Base-by-base conservation (phyloP, 2,113 vertebrate species). In the Athene noctua region DNA sequence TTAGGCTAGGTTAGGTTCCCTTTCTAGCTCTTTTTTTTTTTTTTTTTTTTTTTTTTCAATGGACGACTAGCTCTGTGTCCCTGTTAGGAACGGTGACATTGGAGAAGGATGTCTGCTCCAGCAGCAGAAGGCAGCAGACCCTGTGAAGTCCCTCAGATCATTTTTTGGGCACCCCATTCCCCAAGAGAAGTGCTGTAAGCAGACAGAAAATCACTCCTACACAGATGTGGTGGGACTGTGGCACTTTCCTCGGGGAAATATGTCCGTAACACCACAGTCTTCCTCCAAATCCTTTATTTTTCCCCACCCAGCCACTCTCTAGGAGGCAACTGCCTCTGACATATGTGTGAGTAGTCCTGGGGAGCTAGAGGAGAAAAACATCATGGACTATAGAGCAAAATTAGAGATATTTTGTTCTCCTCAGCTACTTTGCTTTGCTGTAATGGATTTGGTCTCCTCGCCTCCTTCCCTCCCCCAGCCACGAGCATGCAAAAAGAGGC, bases 241-340 rank as follows among this genome's bases (percentile, higher is more conserved):
- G 8, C 63, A 55, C 63, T 68, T 74, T 93, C 20, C 44, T 16
- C 61, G 5, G 17, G 36, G 11, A 0, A 86, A 46, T 44, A 52
- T 1, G 4, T 68, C 61, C 15, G 1, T 54, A 77, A 62, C 25
- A 42, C 26, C 0, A 0, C 16, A 55, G 5, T 12, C 40, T 79
- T 82, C 78, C 62, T 72, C 66, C 18, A 72, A 61, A 77, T 32
- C 30, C 22, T 11, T 10, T 13, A 73, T 51, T 62, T 30, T 25
- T 1, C 23, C 42, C 36, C 15, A 65, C 6, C 13, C 80, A 75
- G n/a, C 13, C 8, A 3, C 17, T 71, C 27, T 51, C 25, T 36
- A 59, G 14, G 22, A 51, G 10, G 2, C 23, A 67, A 19, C 20
- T n/a, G 44, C 44, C 57, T 80, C 23, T 90, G 52, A 10, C 18